Conservation (phyloP, 2,113 vertebrate species). For the Glaucidium brasilianum region DNA sequence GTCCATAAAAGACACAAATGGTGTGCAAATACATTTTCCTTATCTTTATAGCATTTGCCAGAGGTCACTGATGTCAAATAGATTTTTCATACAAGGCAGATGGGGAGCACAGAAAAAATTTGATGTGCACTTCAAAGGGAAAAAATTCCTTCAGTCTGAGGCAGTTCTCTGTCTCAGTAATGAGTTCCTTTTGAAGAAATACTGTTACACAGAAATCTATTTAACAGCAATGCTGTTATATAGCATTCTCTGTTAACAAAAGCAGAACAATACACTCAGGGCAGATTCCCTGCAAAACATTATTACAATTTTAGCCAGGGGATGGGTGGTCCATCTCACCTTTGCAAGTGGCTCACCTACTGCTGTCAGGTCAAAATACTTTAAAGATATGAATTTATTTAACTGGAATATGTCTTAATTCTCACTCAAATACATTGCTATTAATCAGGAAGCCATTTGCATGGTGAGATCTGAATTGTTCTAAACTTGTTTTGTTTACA, state of each 20-base stretch:
- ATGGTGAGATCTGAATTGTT: neutral
- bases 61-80: neutral
- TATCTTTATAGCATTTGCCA: neutral
- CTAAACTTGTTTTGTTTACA: neutral
- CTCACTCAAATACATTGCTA: neutral
- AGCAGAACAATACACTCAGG: neutral
- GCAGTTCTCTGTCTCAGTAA: neutral
- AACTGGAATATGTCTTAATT: neutral
- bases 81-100: neutral
- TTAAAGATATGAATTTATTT: neutral
- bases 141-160: neutral
- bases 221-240: neutral
- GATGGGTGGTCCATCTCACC: neutral
- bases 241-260: neutral
- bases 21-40: neutral
- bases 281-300: neutral
- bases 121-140: conserved; percentile 3
- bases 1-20: accelerated
- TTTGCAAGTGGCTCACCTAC: neutral
- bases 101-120: neutral
- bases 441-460: neutral
- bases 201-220: neutral
- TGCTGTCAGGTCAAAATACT: neutral
- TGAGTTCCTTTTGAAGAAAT: neutral
- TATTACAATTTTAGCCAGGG: neutral